phyloP scores from a whole-genome alignment of 2,888 invertebrate genomes.

The Mesorhabditis sp. region DNA sequence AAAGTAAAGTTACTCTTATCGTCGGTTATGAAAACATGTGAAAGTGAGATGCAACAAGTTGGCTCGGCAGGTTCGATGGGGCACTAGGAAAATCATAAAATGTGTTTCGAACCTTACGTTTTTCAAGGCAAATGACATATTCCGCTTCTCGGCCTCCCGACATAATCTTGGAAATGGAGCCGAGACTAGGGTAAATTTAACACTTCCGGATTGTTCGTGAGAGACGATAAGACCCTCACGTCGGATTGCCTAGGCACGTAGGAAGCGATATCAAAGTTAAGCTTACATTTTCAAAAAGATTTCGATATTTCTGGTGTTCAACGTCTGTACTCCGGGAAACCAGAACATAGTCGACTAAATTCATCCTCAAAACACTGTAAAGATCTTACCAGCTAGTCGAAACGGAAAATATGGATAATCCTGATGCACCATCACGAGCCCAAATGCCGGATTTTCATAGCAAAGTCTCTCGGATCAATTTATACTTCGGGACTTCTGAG shows the following conservation, averaged over 20 bases:
- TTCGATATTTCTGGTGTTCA: constrained; percentile 14
- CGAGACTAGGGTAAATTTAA: constrained; percentile 34
- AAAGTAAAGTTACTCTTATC: constrained; percentile 21
- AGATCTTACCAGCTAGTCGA: constrained; percentile 27
- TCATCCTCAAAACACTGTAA: background rate
- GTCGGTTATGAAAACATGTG: constrained; percentile 31
- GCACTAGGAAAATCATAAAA: constrained; percentile 22
- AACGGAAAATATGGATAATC: constrained; percentile 46
- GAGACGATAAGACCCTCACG: constrained; percentile 31
- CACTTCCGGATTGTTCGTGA: constrained; percentile 23
- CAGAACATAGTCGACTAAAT: constrained; percentile 2
- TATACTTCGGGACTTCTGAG: no score
- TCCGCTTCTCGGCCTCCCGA: constrained; percentile 30
- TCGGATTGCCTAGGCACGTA: constrained; percentile 21
- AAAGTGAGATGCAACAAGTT: constrained; percentile 28
- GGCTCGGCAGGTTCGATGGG: constrained; percentile 23
- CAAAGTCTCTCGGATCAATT: no score
- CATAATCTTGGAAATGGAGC: constrained; percentile 36
- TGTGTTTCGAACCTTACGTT: constrained; percentile 20
- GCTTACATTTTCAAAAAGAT: constrained; percentile 18
- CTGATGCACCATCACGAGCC: background rate
- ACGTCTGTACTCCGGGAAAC: constrained; percentile 6
- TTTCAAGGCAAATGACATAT: constrained; percentile 36
- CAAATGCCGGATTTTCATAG: no score
- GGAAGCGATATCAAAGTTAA: background rate